Evolutionary conservation across 2,888 invertebrate genomes (phyloP).

Genomic region (Galeopsomyia nigrocyanea): DNA sequence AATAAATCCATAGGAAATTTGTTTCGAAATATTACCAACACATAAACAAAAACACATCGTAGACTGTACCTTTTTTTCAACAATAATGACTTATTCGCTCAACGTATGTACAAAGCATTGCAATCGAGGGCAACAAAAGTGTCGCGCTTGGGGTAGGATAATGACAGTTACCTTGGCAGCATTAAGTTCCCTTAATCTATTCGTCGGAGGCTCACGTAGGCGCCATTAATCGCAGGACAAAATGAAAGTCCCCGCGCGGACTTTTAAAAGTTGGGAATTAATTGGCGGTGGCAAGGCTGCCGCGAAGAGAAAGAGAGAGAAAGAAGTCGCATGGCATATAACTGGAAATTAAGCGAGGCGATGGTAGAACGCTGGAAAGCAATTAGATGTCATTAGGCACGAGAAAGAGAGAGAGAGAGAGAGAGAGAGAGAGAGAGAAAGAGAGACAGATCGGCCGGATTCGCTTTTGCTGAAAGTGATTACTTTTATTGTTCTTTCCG

Average conservation of each 20-base stretch:
- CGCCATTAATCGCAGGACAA: constrained; percentile 13
- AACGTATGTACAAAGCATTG: not conserved
- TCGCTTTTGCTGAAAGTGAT: constrained; percentile 65
- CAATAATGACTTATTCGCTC: not conserved
- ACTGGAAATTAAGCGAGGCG: no score
- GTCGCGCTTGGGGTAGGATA: not conserved
- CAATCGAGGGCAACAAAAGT: constrained; percentile 1
- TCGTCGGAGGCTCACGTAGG: constrained; percentile 6
- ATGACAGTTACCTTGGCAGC: constrained; percentile 13
- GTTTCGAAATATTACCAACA: no score
- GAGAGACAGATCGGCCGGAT: constrained; percentile 54
- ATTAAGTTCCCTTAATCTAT: not conserved
- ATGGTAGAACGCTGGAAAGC: constrained; percentile 64
- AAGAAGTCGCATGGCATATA: no score
- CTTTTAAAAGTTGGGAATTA: constrained; percentile 46
- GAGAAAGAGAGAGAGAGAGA: constrained; percentile 36
- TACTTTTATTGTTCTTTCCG: constrained; percentile 69
- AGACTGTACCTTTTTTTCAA: no score
- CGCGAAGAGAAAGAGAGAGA: not conserved
- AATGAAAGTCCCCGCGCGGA: constrained; percentile 8
- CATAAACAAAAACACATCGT: no score
- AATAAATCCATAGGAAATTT: no score
- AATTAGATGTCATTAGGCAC: constrained; percentile 65
- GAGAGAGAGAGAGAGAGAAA: constrained; percentile 38
- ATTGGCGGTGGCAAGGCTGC: constrained; percentile 45